Evolutionary conservation across 2,888 invertebrate genomes (phyloP), one percentile per base, ranked within the genome.

Genomic region (Ariolimax columbianus): DNA sequence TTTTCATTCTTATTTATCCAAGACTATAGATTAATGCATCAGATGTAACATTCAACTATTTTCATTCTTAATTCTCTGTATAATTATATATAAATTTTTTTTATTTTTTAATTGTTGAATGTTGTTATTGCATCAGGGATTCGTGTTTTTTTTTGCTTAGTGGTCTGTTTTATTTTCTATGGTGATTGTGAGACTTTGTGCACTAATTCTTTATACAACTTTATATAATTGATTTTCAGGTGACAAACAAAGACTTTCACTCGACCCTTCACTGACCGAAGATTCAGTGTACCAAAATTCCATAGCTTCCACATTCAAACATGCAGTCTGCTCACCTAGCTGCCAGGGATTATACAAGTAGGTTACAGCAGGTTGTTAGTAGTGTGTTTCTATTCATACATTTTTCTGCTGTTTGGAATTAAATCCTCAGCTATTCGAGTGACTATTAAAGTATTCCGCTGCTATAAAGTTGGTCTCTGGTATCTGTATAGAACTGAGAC

Each of bases 261-360:
- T 38, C 38, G 83, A 83, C 47, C 70, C 78, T 73, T 55, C 78
- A 68, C 83, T 83, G 17, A 30, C 33, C 3, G 78, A 83, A 40
- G 55, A 66, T n/a, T 51, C 26, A 40, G 14, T 78, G 38, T 78
- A 70, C 36, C 55, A 38, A 26, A 68, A 70, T 68, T 30, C 38
- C 0, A 36, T 55, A 26, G 36, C 19, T 2, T 78, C 70, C n/a
- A 55, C 70, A 36, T 83, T 83, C 43, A 78, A 78, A 40, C 77
- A 78, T 36, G 83, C 78, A 51, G 77, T 78, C 30, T 83, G 59
- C 66, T 77, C 83, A 36, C 77, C 82, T 14, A 40, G 73, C 14
- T 51, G 47, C 26, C 33, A n/a, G 43, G 33, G 23, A 47, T 80
- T 55, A 80, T 43, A 80, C 19, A 72, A 72, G 81, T 81, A 55